Evolutionary conservation across 2,113 vertebrate species (phyloP), one percentile per base, ranked within the genome.

Genomic region (Pygathrix nemaeus): DNA sequence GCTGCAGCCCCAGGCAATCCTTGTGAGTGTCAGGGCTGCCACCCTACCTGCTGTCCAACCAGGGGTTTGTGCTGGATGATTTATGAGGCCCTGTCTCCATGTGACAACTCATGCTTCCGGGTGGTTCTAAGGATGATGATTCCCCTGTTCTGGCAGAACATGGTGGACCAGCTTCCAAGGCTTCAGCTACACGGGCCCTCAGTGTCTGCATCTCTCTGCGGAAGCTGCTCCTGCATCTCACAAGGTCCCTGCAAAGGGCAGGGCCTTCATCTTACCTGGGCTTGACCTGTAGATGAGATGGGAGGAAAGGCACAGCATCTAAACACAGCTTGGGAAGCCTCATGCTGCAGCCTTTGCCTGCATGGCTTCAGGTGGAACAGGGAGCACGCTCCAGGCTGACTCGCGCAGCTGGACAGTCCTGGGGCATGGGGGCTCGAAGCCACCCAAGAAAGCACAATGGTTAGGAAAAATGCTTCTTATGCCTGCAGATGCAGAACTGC

Each of bases 11-110:
- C 50, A 32, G 35, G 40, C 3, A 32, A 16, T 25, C 61, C 57
- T n/a, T 3, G 13, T 27, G 50, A 11, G 35, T 43, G 25, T 40
- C 35, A 64, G 55, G 10, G 16, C 25, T 61, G 11, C 21, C 32
- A 8, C 64, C 6, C 23, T 21, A 1, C 23, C 23, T 6, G 59
- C 10, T 0, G 48, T 21, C 0, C 8, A 88, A 40, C 5, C 12
- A 45, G 12, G 11, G 50, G 3, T 27, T 40, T 32, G 17, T 35
- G 32, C 11, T 55, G n/a, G 16, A 23, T 55, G 27, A 90, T 35
- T 66, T 64, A 4, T 3, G 35, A 72, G 6, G 5, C 38, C 45
- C 4, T 3, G 21, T 27, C 35, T 75, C 35, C 12, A 25, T 61
- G 50, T 70, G 25, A 55, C 55, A 75, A 23, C 9, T 23, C 43